phyloP scores from a whole-genome alignment of 1,140 invertebrate species.

The Psilanteris sp. region DNA sequence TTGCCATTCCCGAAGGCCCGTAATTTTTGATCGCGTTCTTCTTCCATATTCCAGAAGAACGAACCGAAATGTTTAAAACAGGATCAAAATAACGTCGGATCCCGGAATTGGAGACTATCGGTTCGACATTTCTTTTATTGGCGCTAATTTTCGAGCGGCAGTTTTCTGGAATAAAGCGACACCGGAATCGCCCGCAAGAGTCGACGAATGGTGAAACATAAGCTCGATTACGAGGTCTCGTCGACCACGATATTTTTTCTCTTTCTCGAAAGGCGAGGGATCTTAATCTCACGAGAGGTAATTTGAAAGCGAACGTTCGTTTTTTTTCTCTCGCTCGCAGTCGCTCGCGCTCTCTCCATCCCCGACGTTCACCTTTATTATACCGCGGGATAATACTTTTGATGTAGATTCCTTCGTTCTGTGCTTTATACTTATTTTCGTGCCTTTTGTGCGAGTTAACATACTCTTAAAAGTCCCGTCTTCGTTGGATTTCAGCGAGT shows the following conservation, averaged over 20 bases:
- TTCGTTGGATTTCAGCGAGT: conserved; percentile 1
- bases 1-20: too few relatives aligned
- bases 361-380: conserved; percentile 27
- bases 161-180: background rate
- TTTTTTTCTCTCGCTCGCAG: background rate
- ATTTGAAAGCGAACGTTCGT: conserved; percentile 38
- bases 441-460: conserved; percentile 26
- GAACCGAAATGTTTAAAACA: too few relatives aligned
- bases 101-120: too few relatives aligned
- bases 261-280: conserved; percentile 12
- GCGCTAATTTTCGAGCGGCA: background rate
- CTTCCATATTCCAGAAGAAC: background rate
- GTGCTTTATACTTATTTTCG: conserved; percentile 28
- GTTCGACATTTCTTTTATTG: background rate
- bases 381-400: conserved; percentile 34
- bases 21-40: conserved; percentile 8
- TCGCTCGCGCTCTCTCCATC: conserved; percentile 1
- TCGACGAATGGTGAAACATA: conserved; percentile 8
- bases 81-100: too few relatives aligned
- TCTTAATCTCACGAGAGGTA: conserved; percentile 38
- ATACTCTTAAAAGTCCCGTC: conserved; percentile 4
- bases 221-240: conserved; percentile 19
- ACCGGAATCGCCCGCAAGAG: conserved; percentile 9
- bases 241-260: conserved; percentile 15
- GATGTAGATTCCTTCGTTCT: conserved; percentile 20